Evolutionary conservation across 2,888 invertebrate genomes (phyloP).

Genomic region (Onthophagus sagittarius): DNA sequence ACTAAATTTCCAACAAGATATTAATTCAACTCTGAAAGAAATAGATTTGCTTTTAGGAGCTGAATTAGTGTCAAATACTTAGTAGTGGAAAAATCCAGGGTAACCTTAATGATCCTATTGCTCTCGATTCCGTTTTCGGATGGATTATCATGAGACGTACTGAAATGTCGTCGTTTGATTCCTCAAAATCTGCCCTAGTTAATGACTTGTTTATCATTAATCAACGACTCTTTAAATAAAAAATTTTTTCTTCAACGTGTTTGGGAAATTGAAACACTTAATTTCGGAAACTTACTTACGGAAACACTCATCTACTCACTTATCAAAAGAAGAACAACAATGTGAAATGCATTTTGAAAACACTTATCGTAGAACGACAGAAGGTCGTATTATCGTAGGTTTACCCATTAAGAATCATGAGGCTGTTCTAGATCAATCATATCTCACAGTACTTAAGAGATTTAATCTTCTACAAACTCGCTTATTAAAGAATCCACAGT

Average conservation of each 20-base stretch:
- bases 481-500: not conserved
- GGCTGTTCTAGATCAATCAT: not conserved
- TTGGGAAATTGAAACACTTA: not conserved
- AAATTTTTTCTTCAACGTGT: not conserved
- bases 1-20: no score
- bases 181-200: no score
- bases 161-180: no score
- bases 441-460: not conserved
- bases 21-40: no score
- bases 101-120: no score
- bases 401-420: not conserved
- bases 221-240: not conserved
- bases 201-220: not conserved
- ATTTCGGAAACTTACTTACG: no score
- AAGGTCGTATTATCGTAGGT: not conserved
- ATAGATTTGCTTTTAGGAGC: no score
- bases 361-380: not conserved
- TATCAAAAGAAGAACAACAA: not conserved
- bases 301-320: not conserved
- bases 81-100: no score
- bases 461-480: not conserved
- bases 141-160: no score
- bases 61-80: no score
- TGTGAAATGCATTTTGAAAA: not conserved
- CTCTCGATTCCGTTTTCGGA: no score